A percentile compares a stretch with the other conserved stretches of the same genome.
phyloP scores from a whole-genome alignment of 2,888 invertebrate species.

The Saturnia pavonia region DNA sequence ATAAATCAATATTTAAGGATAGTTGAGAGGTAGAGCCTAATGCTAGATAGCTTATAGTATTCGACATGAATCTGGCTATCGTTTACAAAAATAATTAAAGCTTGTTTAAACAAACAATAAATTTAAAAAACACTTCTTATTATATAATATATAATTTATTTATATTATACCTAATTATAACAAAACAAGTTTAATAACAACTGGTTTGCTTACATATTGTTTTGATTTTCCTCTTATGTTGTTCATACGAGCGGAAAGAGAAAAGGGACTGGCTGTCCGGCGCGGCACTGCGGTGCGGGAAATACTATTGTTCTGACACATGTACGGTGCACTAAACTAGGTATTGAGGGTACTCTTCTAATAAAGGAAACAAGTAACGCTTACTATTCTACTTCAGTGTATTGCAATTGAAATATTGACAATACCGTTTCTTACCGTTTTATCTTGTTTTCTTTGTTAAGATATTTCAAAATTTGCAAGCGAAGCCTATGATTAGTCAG shows the following conservation, averaged over 20 bases:
- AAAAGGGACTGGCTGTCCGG: not conserved
- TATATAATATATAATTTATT: too few relatives aligned
- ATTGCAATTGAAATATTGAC: not conserved
- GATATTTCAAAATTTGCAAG: too few relatives aligned
- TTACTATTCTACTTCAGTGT: not conserved
- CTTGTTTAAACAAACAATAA: too few relatives aligned
- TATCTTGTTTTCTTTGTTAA: too few relatives aligned
- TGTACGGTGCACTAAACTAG: not conserved
- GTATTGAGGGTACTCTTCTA: slow-evolving; percentile 1
- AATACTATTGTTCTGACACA: not conserved
- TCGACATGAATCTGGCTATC: too few relatives aligned
- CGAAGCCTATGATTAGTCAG: too few relatives aligned
- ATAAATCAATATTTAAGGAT: too few relatives aligned
- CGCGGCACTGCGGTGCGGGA: not conserved
- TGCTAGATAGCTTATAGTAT: too few relatives aligned
- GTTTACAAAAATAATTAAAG: too few relatives aligned
- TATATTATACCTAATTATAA: too few relatives aligned
- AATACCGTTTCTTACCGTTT: not conserved
- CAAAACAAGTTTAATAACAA: not conserved
- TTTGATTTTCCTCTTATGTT: not conserved
- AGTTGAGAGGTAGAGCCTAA: too few relatives aligned
- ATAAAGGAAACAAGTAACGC: not conserved
- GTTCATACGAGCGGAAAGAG: not conserved
- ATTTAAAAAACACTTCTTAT: too few relatives aligned
- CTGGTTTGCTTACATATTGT: not conserved